Evolutionary conservation across 1,140 invertebrate genomes (phyloP), one percentile per base, ranked within the genome.

Genomic region (Macrotrachela quadricornifera): DNA sequence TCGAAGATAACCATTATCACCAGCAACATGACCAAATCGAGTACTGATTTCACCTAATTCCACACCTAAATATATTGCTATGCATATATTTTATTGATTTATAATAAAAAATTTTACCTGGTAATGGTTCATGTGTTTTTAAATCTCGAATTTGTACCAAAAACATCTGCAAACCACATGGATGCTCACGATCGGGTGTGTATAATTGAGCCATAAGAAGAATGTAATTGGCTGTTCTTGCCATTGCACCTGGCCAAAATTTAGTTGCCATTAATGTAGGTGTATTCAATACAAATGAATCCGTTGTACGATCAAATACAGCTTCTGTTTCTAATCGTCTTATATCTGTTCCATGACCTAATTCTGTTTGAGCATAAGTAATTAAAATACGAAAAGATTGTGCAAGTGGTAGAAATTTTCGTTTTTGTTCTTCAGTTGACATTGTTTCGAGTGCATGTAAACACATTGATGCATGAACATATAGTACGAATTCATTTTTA

Each of bases 161-260:
- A 65, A 94, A 92, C 0, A 83, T 78, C 66, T 92, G 86, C 56
- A 88, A 79, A 13, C 88, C 88, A 65, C 81, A 77, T n/a, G n/a
- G n/a, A 48, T 81, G 77, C 63, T 80, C 80, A 64, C 80, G 73
- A 1, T 84, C 84, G 62, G 82, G 75, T 0, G 81, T 84, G 61
- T 82, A 80, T 1, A 94, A 72, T 67, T 90, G 84, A 6, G 87
- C 86, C 63, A 90, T 67, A 8, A 77, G 68, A 30, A 92, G 71
- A 17, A 84, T 85, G 73, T 85, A 80, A 72, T 90, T 92, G 10
- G 81, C 79, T 9, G 83, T 85, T 57, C 91, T 86, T 12, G 85
- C 86, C n/a, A n/a, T n/a, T n/a, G n/a, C 81, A 55, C 84, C 84
- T 39, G 84, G 84, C 84, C 84, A 90, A 82, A 84, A 91, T 71